phyloP scores from a whole-genome alignment of 2,797 vertebrate species.

The Bovichtus variegatus region DNA sequence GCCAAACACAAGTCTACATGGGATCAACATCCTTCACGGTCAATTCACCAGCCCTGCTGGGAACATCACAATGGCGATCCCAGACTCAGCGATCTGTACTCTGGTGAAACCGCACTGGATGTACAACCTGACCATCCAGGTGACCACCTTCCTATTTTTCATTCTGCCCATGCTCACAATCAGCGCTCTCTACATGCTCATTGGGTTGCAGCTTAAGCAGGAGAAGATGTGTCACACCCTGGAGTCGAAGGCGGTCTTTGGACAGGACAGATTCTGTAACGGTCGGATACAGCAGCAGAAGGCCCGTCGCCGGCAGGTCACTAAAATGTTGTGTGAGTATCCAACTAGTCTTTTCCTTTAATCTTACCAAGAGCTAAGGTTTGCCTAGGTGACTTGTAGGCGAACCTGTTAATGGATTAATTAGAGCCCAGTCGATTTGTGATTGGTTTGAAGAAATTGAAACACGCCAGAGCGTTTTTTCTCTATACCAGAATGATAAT shows the following conservation, averaged over 20 bases:
- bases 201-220: constrained; percentile 88
- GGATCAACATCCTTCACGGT: constrained; percentile 82
- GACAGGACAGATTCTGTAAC: constrained; percentile 75
- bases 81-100: constrained; percentile 86
- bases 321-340: constrained; percentile 97
- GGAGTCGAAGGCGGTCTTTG: constrained; percentile 73
- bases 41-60: constrained; percentile 40
- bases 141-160: constrained; percentile 93
- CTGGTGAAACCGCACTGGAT: constrained; percentile 87
- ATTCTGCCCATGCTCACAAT: constrained; percentile 93
- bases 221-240: constrained; percentile 87
- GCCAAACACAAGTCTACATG: constrained; percentile 94
- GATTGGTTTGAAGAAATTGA: no score
- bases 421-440: no score
- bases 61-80: constrained; percentile 70
- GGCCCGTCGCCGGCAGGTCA: constrained; percentile 90
- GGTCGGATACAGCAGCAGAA: constrained; percentile 82
- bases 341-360: neutral
- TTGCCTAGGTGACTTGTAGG: no score
- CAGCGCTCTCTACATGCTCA: constrained; percentile 92
- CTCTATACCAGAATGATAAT: no score
- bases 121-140: constrained; percentile 93
- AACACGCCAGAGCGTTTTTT: no score
- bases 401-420: no score
- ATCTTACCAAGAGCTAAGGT: no score